phyloP scores from a whole-genome alignment of 1,140 invertebrate genomes.

The Trichogramma pretiosum region DNA sequence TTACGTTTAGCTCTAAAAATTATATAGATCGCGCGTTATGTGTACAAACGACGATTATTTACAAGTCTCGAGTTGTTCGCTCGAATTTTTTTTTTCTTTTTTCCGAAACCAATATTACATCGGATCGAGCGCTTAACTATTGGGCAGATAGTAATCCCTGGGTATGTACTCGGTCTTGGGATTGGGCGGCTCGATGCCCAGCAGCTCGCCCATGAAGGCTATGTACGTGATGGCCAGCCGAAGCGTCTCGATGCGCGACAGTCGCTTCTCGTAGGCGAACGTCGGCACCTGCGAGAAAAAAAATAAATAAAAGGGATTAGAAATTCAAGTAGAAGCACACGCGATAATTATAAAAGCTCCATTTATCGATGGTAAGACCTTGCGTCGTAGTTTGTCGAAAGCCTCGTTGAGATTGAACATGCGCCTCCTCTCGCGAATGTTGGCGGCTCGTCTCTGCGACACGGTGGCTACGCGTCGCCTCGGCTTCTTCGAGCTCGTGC shows the following conservation, averaged over 20 bases:
- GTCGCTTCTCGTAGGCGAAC: slow-evolving; percentile 95
- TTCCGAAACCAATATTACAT: too few relatives aligned
- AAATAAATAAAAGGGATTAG: too few relatives aligned
- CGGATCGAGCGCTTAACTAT: too few relatives aligned
- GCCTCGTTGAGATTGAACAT: slow-evolving; percentile 98
- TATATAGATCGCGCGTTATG: too few relatives aligned
- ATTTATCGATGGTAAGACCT: neutral
- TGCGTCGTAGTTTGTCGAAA: slow-evolving; percentile 75
- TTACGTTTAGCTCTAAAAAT: too few relatives aligned
- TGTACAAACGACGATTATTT: too few relatives aligned
- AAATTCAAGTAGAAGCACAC: neutral
- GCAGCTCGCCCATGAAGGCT: slow-evolving; percentile 88
- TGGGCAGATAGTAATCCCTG: slow-evolving; percentile 43
- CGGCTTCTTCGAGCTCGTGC: slow-evolving; percentile 64
- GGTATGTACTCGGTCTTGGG: slow-evolving; percentile 42
- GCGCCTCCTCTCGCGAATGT: slow-evolving; percentile 84
- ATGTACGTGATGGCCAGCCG: slow-evolving; percentile 97
- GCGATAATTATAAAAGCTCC: neutral
- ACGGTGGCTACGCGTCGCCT: slow-evolving; percentile 80
- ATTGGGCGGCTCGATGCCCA: slow-evolving; percentile 46
- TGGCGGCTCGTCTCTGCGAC: slow-evolving; percentile 83
- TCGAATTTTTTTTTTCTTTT: too few relatives aligned
- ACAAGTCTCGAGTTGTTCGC: too few relatives aligned
- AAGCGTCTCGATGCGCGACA: slow-evolving; percentile 96
- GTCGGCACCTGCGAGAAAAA: slow-evolving; percentile 70